These are phyloP conservation scores for Chlorodrepanis virens DNA, from an alignment of 2,113 vertebrate species.

Conservation along the genomic window DNA sequence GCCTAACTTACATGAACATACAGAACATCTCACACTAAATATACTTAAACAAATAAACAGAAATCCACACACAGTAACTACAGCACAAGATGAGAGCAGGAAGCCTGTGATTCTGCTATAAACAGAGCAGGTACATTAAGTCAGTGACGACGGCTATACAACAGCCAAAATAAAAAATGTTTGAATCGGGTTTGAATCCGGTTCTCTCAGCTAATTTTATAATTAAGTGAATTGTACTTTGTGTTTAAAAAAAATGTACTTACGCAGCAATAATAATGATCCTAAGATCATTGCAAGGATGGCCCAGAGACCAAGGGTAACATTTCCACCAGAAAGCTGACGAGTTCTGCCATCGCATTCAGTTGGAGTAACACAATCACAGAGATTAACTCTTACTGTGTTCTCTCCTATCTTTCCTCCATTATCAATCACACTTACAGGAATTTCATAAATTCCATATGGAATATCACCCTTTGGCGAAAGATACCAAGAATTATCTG, in stretches of 20 bases:
- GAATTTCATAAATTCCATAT: slow-evolving; percentile 67
- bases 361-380: slow-evolving; percentile 63
- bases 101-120: background rate
- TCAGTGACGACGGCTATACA: background rate
- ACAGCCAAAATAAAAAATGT: background rate
- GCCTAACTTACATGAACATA: background rate
- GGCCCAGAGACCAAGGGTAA: slow-evolving; percentile 78
- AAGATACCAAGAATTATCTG: slow-evolving; percentile 75
- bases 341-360: background rate
- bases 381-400: slow-evolving; percentile 63
- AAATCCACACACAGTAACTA: background rate
- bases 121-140: background rate
- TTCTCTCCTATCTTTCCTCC: slow-evolving; percentile 67
- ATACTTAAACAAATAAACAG: background rate
- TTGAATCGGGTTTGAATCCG: background rate
- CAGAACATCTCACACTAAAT: background rate
- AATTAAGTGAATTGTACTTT: background rate
- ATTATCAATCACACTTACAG: slow-evolving; percentile 76
- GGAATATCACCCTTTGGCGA: slow-evolving; percentile 50
- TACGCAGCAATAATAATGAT: slow-evolving; percentile 81
- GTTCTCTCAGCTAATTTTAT: background rate
- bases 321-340: background rate
- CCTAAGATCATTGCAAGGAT: slow-evolving; percentile 85
- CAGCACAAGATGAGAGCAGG: background rate
- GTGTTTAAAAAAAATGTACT: slow-evolving; percentile 58